Conservation (phyloP, 2,888 invertebrate species). For the Drosophila birchii region DNA sequence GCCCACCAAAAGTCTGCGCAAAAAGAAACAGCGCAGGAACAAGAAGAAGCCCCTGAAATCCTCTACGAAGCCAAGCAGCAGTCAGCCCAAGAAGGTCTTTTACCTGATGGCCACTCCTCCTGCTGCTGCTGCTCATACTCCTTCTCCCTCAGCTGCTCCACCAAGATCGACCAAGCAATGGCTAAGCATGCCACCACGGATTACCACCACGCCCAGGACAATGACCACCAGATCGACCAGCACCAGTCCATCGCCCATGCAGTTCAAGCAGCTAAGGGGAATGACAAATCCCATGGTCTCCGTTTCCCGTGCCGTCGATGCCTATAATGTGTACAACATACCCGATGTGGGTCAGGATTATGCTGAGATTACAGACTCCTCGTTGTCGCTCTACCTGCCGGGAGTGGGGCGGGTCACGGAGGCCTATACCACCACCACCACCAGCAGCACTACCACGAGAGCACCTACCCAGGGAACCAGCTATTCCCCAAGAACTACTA, state of each 20-base stretch:
- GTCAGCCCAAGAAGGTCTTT: background rate
- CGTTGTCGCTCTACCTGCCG: slow-evolving; percentile 57
- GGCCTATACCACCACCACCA: slow-evolving; percentile 20
- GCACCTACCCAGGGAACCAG: background rate
- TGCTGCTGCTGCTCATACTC: background rate
- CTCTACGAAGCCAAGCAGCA: background rate
- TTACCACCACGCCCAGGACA: slow-evolving; percentile 7
- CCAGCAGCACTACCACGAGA: background rate
- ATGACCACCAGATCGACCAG: slow-evolving; percentile 16
- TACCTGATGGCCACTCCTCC: background rate
- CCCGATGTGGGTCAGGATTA: slow-evolving; percentile 60
- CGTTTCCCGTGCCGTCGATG: slow-evolving; percentile 47
- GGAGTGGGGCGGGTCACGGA: slow-evolving; percentile 62
- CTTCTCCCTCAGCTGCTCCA: background rate
- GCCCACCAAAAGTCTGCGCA: slow-evolving; percentile 24
- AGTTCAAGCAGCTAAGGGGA: slow-evolving; percentile 27
- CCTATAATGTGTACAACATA: slow-evolving; percentile 65
- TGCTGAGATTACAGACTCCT: slow-evolving; percentile 49
- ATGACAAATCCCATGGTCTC: slow-evolving; percentile 46
- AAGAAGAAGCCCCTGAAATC: background rate
- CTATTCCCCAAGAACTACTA: background rate
- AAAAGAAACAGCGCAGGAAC: slow-evolving; percentile 23
- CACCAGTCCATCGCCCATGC: slow-evolving; percentile 43
- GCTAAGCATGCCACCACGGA: background rate
- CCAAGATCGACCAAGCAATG: background rate